Evolutionary conservation across 2,888 invertebrate species (phyloP).

Genomic region (Pandemis corylana): DNA sequence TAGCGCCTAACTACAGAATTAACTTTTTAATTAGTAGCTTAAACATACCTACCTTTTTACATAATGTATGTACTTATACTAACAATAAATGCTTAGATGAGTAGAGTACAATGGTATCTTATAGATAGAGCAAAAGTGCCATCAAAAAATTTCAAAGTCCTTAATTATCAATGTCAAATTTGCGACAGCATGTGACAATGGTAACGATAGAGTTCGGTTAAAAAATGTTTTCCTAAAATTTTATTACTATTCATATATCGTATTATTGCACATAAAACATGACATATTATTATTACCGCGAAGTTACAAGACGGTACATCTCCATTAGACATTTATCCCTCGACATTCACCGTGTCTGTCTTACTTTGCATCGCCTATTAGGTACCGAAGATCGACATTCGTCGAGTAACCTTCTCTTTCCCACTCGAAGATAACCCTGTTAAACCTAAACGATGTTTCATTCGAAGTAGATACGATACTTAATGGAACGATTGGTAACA

Average conservation of each 20-base stretch:
- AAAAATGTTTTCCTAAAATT: too few relatives aligned
- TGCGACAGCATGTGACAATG: too few relatives aligned
- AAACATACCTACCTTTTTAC: too few relatives aligned
- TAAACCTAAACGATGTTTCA: slow-evolving; percentile 13
- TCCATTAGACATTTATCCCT: slow-evolving; percentile 55
- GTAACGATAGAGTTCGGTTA: too few relatives aligned
- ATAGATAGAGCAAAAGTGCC: too few relatives aligned
- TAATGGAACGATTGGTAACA: slow-evolving; percentile 45
- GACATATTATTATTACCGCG: slow-evolving; percentile 45
- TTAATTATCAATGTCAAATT: too few relatives aligned
- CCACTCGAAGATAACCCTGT: slow-evolving; percentile 42
- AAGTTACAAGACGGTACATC: slow-evolving; percentile 52
- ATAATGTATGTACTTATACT: too few relatives aligned
- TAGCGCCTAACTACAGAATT: too few relatives aligned
- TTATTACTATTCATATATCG: slow-evolving; percentile 12
- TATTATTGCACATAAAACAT: slow-evolving; percentile 37
- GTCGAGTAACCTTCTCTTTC: slow-evolving; percentile 40
- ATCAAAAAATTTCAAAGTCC: too few relatives aligned
- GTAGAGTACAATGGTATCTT: too few relatives aligned
- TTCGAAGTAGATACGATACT: slow-evolving; percentile 41
- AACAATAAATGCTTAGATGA: too few relatives aligned
- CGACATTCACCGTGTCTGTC: slow-evolving; percentile 46
- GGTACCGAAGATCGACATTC: slow-evolving; percentile 27
- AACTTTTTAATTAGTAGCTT: too few relatives aligned
- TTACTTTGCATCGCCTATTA: slow-evolving; percentile 40